phyloP scores from a whole-genome alignment of 2,888 invertebrate species.

The Drosophila phalerata region DNA sequence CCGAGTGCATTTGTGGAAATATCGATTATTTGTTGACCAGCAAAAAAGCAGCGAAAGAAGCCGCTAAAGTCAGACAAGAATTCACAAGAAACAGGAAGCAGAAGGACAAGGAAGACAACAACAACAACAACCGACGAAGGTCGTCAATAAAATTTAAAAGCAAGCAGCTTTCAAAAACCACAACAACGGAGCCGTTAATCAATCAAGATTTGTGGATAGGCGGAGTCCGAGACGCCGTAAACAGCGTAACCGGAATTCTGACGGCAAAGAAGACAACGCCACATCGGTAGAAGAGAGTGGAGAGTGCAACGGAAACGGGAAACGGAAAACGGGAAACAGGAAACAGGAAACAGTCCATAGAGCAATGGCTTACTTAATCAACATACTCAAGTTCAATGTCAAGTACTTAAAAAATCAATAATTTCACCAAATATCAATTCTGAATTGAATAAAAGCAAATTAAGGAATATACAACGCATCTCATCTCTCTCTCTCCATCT shows the following conservation, averaged over 20 bases:
- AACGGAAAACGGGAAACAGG: background rate
- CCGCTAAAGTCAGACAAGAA: background rate
- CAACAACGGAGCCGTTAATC: slow-evolving; percentile 85
- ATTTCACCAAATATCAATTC: slow-evolving; percentile 35
- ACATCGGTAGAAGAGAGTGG: slow-evolving; percentile 83
- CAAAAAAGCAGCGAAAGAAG: background rate
- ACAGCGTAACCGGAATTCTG: slow-evolving; percentile 71
- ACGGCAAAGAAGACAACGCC: slow-evolving; percentile 84
- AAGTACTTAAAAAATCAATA: slow-evolving; percentile 84
- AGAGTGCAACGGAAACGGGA: background rate
- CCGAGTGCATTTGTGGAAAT: slow-evolving; percentile 17
- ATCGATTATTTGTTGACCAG: slow-evolving; percentile 15
- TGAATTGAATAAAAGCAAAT: background rate
- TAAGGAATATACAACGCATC: slow-evolving; percentile 7
- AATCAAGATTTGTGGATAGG: slow-evolving; percentile 78
- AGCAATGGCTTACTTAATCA: slow-evolving; percentile 83
- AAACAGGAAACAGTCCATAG: slow-evolving; percentile 1
- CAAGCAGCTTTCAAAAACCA: slow-evolving; percentile 78
- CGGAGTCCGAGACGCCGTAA: slow-evolving; percentile 82
- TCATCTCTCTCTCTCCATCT: background rate
- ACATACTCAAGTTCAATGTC: slow-evolving; percentile 84
- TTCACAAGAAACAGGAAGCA: background rate
- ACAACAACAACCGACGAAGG: background rate
- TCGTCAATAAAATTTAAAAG: slow-evolving; percentile 42
- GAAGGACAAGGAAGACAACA: background rate